Evolutionary conservation across 2,888 invertebrate genomes (phyloP).

Genomic region (Cryptophagus acutangulus): DNA sequence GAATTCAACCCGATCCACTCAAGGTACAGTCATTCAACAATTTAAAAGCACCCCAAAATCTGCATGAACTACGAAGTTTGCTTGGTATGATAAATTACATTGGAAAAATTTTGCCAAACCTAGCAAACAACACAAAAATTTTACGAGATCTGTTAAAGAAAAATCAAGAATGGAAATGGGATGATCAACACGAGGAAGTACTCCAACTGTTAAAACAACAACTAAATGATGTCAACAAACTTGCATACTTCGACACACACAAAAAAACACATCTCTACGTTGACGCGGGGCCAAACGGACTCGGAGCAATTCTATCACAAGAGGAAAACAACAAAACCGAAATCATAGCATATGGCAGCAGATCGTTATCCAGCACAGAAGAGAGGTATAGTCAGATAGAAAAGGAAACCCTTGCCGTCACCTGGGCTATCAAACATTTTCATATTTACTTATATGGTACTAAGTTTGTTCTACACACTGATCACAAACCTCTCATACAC

Average conservation of each 20-base stretch:
- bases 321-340: not conserved
- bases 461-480: slow-evolving; percentile 10
- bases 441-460: slow-evolving; percentile 18
- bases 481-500: slow-evolving; percentile 11
- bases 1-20: slow-evolving; percentile 29
- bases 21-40: slow-evolving; percentile 29
- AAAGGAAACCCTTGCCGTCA: slow-evolving; percentile 16
- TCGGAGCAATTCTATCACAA: slow-evolving; percentile 18
- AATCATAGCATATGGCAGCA: slow-evolving; percentile 18
- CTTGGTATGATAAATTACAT: slow-evolving; percentile 34
- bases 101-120: slow-evolving; percentile 17
- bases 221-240: slow-evolving; percentile 9
- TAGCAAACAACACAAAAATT: slow-evolving; percentile 15
- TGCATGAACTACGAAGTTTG: slow-evolving; percentile 26
- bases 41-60: slow-evolving; percentile 26
- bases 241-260: slow-evolving; percentile 12
- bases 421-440: slow-evolving; percentile 20
- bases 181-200: too few relatives aligned
- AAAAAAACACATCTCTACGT: slow-evolving; percentile 15
- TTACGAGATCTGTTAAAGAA: slow-evolving; percentile 12
- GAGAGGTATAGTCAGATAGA: slow-evolving; percentile 18
- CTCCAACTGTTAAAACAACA: too few relatives aligned
- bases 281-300: slow-evolving; percentile 16
- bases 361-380: slow-evolving; percentile 12
- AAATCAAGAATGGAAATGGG: slow-evolving; percentile 4